Evolutionary conservation across 2,888 invertebrate genomes (phyloP), one percentile per base, ranked within the genome.

Genomic region (Athalia cordata): DNA sequence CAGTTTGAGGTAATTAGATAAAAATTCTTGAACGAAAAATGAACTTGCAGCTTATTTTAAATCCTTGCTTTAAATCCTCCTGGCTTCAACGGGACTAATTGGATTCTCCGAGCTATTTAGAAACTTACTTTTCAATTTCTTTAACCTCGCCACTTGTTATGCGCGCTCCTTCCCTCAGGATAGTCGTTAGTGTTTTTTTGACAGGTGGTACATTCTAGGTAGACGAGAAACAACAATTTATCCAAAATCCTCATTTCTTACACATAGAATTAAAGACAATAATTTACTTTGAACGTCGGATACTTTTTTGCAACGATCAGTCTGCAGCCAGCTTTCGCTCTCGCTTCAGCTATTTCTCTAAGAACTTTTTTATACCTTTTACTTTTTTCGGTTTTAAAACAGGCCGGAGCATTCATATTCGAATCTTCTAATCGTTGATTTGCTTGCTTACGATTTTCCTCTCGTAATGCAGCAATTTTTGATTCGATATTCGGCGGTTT

Each of bases 81-180:
- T 45, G 43, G 66, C 13, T 66, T 43, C 7, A 11, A n/a, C 9
- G 55, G 29, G 55, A n/a, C 9, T 68, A 43, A 68, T 45, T 55
- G 15, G 43, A 55, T 57, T 70, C 45, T 7, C 7, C 29, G 29
- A 29, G 29, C 11, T 43, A 70, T 55, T 6, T 43, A 13, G 9
- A 45, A 57, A 77, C 77, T 52, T 57, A 83, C 83, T 78, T 83
- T 64, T 80, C 79, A 65, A 82, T 77, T 67, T 83, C 82, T 65
- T 83, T 84, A 5, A 77, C 72, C 59, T 82, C 83, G 7, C 81
- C 67, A 29, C 67, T 81, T 4, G 79, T 68, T 15, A 84, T 79
- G 5, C 78, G 80, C 0, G 83, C 81, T 61, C 81, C 82, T 68
- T 84, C 83, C 11, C 82, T 79, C 5, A 84, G 67, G 15, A 81